Base-by-base conservation (phyloP, 2,888 invertebrate genomes). In the Ptychoptera albimana region DNA sequence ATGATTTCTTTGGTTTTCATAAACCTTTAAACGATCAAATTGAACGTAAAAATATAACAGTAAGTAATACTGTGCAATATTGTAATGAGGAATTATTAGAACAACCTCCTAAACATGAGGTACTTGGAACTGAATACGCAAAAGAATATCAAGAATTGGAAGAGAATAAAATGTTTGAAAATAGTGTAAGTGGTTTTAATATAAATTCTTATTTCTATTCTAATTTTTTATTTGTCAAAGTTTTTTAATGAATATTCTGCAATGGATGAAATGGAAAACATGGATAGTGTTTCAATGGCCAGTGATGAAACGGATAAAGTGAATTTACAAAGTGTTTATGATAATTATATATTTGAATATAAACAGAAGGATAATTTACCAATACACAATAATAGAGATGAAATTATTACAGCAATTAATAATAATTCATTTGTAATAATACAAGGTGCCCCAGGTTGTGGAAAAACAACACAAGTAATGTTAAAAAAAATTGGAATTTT, bases 361-460 rank as follows among this genome's bases (percentile, higher is more conserved):
- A 53, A 56, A 40, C 57, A 58, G 10, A 52, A 58, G 42, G 53
- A 48, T 43, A 55, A 50, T 11, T 46, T 66, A 40, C 63, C 65
- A 2, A 65, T 66, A 34, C 55, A 57, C 47, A 55, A 55, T 2
- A 51, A 53, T 8, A 56, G 54, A 4, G 51, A 53, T 1, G 48
- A 85, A 74, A 85, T 94, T 44, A 51, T 91, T 2, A 62, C 72
- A 3, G 69, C 73, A 41, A 75, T 94, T 11, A 51, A 50, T 9
- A 47, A 56, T 1, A 55, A 58, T 51, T 75, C 77, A 43, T 84
- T 92, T 0, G 74, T 84, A 1, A 74, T 97, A 10, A 77, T 98
- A 38, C 82, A 91, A 64, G 96, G 96, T 1, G 81, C 82, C 1
- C 96, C 97, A 0, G 97, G 97, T 1, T 93, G 93, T 60, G 97